phyloP scores from a whole-genome alignment of 2,797 vertebrate genomes.

The Gephyroberyx darwinii region DNA sequence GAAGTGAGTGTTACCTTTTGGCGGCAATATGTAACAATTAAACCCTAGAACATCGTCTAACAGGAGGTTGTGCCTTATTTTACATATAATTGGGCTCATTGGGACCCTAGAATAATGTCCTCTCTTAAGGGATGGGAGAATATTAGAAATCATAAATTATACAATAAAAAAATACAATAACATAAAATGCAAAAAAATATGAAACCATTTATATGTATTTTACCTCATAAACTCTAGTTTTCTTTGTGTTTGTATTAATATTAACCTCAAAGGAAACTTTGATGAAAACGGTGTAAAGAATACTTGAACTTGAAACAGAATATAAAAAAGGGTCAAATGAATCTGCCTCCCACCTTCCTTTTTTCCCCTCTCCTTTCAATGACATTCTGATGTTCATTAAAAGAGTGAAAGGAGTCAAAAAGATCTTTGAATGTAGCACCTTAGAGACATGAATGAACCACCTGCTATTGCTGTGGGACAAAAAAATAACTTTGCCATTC shows the following conservation, averaged over 20 bases:
- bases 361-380: background rate
- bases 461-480: too few relatives aligned
- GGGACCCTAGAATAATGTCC: background rate
- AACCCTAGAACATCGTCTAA: background rate
- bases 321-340: background rate
- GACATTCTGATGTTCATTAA: background rate
- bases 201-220: background rate
- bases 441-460: too few relatives aligned
- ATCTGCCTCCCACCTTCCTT: background rate
- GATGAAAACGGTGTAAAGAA: background rate
- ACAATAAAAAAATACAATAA: background rate
- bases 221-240: background rate
- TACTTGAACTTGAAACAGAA: background rate
- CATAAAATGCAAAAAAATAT: background rate
- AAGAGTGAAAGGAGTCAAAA: background rate
- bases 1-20: background rate
- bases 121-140: background rate
- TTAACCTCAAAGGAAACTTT: background rate
- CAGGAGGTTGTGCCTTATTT: background rate
- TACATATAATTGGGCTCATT: conserved; percentile 6
- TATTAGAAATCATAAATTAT: background rate
- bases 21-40: background rate
- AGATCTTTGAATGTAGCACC: too few relatives aligned
- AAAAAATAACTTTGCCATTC: too few relatives aligned
- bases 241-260: background rate